phyloP scores from a whole-genome alignment of 2,888 invertebrate species.

The Acleris laterana region DNA sequence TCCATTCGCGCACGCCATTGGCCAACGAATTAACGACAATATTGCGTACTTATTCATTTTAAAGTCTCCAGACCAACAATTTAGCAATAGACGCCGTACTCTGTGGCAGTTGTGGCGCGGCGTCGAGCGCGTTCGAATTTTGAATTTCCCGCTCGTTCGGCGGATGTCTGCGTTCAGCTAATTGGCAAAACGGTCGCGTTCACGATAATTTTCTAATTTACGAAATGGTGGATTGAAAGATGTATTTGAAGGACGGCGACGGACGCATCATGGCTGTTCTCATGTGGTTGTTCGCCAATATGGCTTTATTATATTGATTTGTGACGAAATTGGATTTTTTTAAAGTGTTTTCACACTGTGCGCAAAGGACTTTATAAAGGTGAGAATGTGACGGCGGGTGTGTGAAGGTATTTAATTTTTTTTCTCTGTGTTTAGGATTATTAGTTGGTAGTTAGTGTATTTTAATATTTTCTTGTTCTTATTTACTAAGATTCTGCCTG shows the following conservation, averaged over 20 bases:
- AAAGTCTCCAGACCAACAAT: slow-evolving; percentile 67
- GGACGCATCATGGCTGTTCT: slow-evolving; percentile 54
- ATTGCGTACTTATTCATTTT: slow-evolving; percentile 74
- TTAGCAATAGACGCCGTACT: slow-evolving; percentile 63
- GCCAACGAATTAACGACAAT: slow-evolving; percentile 74
- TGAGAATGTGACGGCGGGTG: slow-evolving; percentile 21
- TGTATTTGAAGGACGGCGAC: slow-evolving; percentile 61
- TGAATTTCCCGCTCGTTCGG: slow-evolving; percentile 29
- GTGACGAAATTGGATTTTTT: slow-evolving; percentile 49
- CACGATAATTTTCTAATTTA: slow-evolving; percentile 38
- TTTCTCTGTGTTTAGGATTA: background rate
- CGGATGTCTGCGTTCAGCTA: slow-evolving; percentile 36
- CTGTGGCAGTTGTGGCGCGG: slow-evolving; percentile 43
- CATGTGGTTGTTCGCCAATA: slow-evolving; percentile 75
- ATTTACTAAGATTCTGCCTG: no score
- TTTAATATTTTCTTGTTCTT: no score
- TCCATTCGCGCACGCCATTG: slow-evolving; percentile 64
- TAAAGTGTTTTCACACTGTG: slow-evolving; percentile 41
- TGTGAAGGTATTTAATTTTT: slow-evolving; percentile 2
- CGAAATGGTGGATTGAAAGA: slow-evolving; percentile 68
- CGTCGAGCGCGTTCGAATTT: slow-evolving; percentile 26
- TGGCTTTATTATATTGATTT: slow-evolving; percentile 59
- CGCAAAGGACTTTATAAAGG: slow-evolving; percentile 36
- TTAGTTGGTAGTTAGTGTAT: background rate
- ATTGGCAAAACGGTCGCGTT: slow-evolving; percentile 38